These are phyloP conservation scores for Axis porcinus DNA, from an alignment of 2,113 vertebrate genomes.

Conservation along the genomic window DNA sequence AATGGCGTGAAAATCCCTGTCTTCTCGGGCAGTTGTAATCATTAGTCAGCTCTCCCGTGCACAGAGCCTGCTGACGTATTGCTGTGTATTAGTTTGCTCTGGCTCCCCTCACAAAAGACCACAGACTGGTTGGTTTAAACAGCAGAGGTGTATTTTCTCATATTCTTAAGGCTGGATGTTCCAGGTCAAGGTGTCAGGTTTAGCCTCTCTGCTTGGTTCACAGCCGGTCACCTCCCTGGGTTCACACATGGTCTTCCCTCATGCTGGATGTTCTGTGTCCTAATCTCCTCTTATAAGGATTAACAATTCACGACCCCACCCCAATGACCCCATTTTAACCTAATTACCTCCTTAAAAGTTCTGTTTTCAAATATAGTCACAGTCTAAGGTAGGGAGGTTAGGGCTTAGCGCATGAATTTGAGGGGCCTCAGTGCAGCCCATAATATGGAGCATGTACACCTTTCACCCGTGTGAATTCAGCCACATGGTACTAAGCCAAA, in stretches of 20 bases:
- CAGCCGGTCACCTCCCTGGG: background rate
- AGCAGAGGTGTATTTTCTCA: background rate
- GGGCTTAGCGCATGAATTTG: background rate
- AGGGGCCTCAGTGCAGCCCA: background rate
- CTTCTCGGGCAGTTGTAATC: background rate
- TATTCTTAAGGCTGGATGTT: background rate
- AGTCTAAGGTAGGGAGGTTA: background rate
- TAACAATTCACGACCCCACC: background rate
- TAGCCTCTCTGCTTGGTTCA: background rate
- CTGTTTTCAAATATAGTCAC: background rate
- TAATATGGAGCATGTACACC: accelerated
- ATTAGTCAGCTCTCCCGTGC: background rate
- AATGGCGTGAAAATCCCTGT: background rate
- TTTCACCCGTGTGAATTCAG: background rate
- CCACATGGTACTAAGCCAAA: background rate
- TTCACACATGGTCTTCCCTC: accelerated
- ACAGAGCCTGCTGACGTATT: background rate
- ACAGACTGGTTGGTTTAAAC: background rate
- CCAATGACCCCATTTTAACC: background rate
- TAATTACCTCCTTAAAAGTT: background rate
- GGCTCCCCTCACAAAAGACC: background rate
- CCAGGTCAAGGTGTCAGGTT: background rate
- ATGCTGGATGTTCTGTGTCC: background rate
- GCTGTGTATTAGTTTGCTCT: accelerated
- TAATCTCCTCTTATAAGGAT: background rate